These are phyloP conservation scores for Mus musculus DNA, from an alignment of 2,113 vertebrate genomes.

Conservation along the genomic window GRCm39 chr16:55793001-55793500, in stretches of 20 bases:
- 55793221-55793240: neutral
- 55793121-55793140: too few relatives aligned
- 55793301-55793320: neutral
- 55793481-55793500: neutral
- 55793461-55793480: neutral
- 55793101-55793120: too few relatives aligned
- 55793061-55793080: too few relatives aligned
- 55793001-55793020: neutral
- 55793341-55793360: too few relatives aligned
- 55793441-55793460: neutral
- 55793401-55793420: neutral
- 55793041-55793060: too few relatives aligned
- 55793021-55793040: too few relatives aligned
- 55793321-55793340: too few relatives aligned
- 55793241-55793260: neutral
- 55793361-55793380: neutral
- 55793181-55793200: neutral
- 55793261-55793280: neutral
- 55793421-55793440: neutral
- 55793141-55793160: too few relatives aligned
- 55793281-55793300: neutral
- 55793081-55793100: too few relatives aligned
- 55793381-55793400: neutral
- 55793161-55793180: too few relatives aligned
- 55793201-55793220: neutral